Conservation (phyloP, 30 jellyfish, hydroid and myxozoan genomes). For the Hydractinia echinata region DNA sequence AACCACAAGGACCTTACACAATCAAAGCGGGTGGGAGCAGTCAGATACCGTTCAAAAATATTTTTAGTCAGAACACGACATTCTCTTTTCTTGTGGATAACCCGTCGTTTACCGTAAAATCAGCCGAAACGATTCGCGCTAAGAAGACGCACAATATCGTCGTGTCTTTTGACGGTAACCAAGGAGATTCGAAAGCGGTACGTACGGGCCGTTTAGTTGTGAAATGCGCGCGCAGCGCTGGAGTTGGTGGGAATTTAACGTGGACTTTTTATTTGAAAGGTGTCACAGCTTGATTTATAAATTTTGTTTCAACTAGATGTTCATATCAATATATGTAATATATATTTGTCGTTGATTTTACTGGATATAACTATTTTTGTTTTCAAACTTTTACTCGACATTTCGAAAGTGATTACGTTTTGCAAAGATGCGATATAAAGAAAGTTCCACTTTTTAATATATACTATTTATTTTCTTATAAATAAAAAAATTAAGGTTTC, state of each 20-base stretch:
- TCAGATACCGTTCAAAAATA: constrained; percentile 83
- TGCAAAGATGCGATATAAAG: too few species aligned
- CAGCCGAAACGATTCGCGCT: constrained; percentile 87
- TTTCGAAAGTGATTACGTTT: too few species aligned
- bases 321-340: not conserved
- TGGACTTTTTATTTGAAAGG: constrained; percentile 97
- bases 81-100: constrained; percentile 79
- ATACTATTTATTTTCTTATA: too few species aligned
- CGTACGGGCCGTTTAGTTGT: constrained; percentile 86
- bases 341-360: too few species aligned
- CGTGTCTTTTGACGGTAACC: constrained; percentile 90
- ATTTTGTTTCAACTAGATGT: not conserved
- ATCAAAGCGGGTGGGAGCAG: constrained; percentile 82
- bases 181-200: constrained; percentile 83
- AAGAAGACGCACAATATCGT: constrained; percentile 75
- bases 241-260: constrained; percentile 36
- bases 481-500: too few species aligned
- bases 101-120: constrained; percentile 73
- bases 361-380: too few species aligned
- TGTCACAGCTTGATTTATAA: constrained; percentile 8
- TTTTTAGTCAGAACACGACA: constrained; percentile 79
- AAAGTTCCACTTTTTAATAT: too few species aligned
- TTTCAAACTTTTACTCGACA: too few species aligned
- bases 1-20: constrained; percentile 96
- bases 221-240: constrained; percentile 79